Evolutionary conservation across 2,888 invertebrate genomes (phyloP), one percentile per base, ranked within the genome.

Genomic region (Eustalomyia histrio): DNA sequence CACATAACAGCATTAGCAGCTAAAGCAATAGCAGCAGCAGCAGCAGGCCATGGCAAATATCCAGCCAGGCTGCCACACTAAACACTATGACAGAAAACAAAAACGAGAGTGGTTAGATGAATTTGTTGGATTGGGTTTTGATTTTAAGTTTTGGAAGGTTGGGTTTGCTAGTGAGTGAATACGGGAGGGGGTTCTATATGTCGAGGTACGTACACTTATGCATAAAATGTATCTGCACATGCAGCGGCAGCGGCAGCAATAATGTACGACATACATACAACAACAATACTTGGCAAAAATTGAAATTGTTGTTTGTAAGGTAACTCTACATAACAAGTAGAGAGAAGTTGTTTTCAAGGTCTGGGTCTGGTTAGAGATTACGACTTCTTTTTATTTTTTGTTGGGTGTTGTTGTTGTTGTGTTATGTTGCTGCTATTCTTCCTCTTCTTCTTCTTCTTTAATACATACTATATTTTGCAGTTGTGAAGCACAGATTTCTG

Each of bases 301-400:
- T 65, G 53, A 24, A 78, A 78, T 65, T 78, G 35, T 53, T 55
- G 12, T 14, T 50, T 35, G 63, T 53, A 50, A n/a, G n/a, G 2
- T 39, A 39, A n/a, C n/a, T n/a, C 2, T 47, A 64, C 29, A 43
- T 43, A 64, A 64, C 24, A 57, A 43, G 72, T 50, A 55, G 78
- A 74, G 78, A 74, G 85, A 87, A 86, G 86, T 85, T 84, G 87
- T 86, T 88, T 88, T 88, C 88, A 88, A 88, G 88, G 88, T 88
- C 88, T 88, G 85, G 83, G 84, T 83, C 84, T 83, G 84, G 80
- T 81, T 81, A 75, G 81, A 65, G 64, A 75, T 79, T 72, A 71
- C 68, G 69, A 79, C 72, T 67, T n/a, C n/a, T n/a, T n/a, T n/a
- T n/a, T 47, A n/a, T 47, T 14, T 55, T 24, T 17, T 10, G 58